Evolutionary conservation across 2,888 invertebrate species (phyloP).

Genomic region (Gnatocerus cornutus): DNA sequence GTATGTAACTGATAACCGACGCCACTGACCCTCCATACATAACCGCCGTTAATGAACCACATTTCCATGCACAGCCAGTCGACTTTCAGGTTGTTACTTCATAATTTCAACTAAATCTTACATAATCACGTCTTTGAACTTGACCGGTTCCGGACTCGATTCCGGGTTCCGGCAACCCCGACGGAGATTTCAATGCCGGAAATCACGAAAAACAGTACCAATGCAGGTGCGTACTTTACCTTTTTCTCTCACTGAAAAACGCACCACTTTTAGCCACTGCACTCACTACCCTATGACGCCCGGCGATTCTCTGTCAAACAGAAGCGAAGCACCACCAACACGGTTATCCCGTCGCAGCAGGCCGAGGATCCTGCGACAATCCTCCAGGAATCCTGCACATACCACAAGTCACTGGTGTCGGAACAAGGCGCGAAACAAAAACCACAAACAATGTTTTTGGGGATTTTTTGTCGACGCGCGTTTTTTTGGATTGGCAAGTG

Average conservation of each 20-base stretch:
- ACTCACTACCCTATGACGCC: slow-evolving; percentile 32
- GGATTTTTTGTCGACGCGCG: slow-evolving; percentile 20
- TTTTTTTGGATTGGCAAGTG: slow-evolving; percentile 18
- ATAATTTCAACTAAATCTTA: slow-evolving; percentile 3
- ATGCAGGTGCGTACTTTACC: no score
- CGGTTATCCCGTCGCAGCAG: slow-evolving; percentile 36
- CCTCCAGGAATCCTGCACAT: slow-evolving; percentile 38
- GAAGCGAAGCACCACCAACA: slow-evolving; percentile 1
- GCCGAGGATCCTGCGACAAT: slow-evolving; percentile 41
- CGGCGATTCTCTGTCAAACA: slow-evolving; percentile 15
- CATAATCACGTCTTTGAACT: slow-evolving; percentile 12
- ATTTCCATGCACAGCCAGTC: slow-evolving; percentile 9
- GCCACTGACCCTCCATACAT: neutral
- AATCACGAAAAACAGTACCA: no score
- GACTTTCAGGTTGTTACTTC: slow-evolving; percentile 4
- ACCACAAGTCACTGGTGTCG: slow-evolving; percentile 16
- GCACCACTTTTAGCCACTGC: slow-evolving; percentile 21
- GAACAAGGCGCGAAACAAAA: slow-evolving; percentile 11
- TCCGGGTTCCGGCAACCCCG: slow-evolving; percentile 6
- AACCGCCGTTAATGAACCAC: slow-evolving; percentile 14
- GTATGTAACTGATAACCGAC: neutral
- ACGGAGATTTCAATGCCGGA: slow-evolving; percentile 11
- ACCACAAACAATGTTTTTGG: slow-evolving; percentile 26
- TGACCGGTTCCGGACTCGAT: slow-evolving; percentile 6
- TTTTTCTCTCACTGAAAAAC: slow-evolving; percentile 25